Evolutionary conservation across 2,888 invertebrate species (phyloP).

Genomic region (Sinelater perroti): DNA sequence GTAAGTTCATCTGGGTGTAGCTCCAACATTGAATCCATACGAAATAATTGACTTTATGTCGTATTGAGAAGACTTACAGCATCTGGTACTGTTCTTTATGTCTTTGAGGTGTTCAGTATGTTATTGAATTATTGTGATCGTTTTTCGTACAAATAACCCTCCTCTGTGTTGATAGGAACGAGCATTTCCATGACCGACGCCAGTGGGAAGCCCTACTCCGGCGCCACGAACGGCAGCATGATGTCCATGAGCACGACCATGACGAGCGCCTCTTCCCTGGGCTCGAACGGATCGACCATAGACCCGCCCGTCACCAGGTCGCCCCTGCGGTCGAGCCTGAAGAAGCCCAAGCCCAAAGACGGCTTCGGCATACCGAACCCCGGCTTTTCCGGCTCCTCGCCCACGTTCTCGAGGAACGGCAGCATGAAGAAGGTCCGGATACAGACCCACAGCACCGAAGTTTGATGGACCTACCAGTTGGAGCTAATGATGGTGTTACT

Average conservation of each 20-base stretch:
- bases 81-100: too few relatives aligned
- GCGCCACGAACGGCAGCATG: constrained; percentile 69
- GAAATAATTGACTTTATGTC: too few relatives aligned
- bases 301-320: constrained; percentile 64
- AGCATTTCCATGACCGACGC: constrained; percentile 85
- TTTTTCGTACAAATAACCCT: not conserved
- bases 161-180: constrained; percentile 66
- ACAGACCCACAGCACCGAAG: constrained; percentile 91
- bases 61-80: too few relatives aligned
- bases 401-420: constrained; percentile 82
- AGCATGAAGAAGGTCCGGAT: constrained; percentile 92
- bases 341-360: constrained; percentile 78
- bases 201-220: constrained; percentile 82
- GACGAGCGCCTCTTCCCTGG: constrained; percentile 58
- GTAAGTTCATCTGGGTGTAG: too few relatives aligned
- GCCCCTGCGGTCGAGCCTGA: constrained; percentile 81
- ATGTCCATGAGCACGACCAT: constrained; percentile 79
- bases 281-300: constrained; percentile 63
- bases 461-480: constrained; percentile 51
- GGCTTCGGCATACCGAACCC: constrained; percentile 88
- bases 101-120: too few relatives aligned
- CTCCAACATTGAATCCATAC: too few relatives aligned
- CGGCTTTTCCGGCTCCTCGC: constrained; percentile 83
- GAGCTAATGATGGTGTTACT: not conserved
- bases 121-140: not conserved